These are phyloP conservation scores for Pseudomyrmex cubaensis DNA, from an alignment of 1,140 invertebrate species.

Conservation along the genomic window DNA sequence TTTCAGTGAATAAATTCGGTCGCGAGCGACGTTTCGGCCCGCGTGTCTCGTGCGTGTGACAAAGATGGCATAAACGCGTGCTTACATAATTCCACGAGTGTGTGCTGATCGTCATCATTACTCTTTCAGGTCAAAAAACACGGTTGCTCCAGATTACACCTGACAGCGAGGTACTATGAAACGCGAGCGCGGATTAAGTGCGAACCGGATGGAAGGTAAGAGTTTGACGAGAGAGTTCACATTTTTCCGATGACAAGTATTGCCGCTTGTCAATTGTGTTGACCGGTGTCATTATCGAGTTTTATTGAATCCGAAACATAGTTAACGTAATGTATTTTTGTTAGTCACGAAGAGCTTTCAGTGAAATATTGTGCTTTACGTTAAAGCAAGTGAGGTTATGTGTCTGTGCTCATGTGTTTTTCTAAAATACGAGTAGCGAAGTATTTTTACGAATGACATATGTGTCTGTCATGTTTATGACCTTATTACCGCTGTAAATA, in stretches of 20 bases:
- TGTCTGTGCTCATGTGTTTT: background rate
- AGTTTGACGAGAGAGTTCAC: background rate
- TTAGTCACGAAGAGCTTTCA: background rate
- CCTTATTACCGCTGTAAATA: background rate
- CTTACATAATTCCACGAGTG: conserved; percentile 78
- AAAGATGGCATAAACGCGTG: conserved; percentile 79
- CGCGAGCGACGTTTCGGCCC: conserved; percentile 24
- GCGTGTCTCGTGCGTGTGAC: conserved; percentile 72
- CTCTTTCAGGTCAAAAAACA: conserved; percentile 82
- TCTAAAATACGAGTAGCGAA: background rate
- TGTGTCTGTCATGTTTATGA: background rate
- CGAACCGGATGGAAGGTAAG: conserved; percentile 76
- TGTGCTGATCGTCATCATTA: conserved; percentile 51
- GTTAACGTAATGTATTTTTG: background rate
- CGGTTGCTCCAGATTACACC: conserved; percentile 74
- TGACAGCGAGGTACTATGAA: conserved; percentile 75
- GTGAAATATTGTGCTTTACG: background rate
- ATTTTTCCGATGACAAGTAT: conserved; percentile 25
- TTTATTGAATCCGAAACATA: background rate
- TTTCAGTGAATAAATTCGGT: background rate
- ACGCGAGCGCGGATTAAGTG: conserved; percentile 70
- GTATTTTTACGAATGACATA: conserved; percentile 2
- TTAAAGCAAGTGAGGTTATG: conserved; percentile 15
- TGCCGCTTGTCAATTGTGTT: conserved; percentile 35
- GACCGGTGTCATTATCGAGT: background rate